Conservation (phyloP, 2,888 invertebrate genomes). For the Xanthorhoe spadicearia region DNA sequence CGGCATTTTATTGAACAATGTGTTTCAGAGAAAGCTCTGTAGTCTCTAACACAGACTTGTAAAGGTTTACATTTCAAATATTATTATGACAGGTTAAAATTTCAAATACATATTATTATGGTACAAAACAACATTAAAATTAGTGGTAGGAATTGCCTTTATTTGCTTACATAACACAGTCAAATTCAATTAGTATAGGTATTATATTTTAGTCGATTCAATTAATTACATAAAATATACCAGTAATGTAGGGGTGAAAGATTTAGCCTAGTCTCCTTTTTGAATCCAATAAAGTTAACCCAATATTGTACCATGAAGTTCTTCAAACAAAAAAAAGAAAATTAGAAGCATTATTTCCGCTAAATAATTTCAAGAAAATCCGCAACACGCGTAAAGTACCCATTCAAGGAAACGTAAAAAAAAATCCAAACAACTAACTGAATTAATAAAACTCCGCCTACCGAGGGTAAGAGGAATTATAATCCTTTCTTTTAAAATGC, state of each 20-base stretch:
- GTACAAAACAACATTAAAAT: too few species aligned
- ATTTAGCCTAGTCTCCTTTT: background rate
- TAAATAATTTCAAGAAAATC: slow-evolving; percentile 34
- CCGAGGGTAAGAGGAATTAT: slow-evolving; percentile 72
- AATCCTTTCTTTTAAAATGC: slow-evolving; percentile 85
- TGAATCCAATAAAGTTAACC: background rate
- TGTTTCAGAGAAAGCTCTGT: slow-evolving; percentile 18
- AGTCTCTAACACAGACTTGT: slow-evolving; percentile 7
- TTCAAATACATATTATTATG: too few species aligned
- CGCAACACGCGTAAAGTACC: slow-evolving; percentile 36
- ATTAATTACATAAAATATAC: too few species aligned
- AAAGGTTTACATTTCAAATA: background rate
- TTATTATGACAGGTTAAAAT: too few species aligned
- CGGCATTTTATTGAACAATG: slow-evolving; percentile 22
- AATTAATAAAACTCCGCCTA: slow-evolving; percentile 78
- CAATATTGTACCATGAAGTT: background rate
- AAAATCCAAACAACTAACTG: slow-evolving; percentile 65
- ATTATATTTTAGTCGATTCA: too few species aligned
- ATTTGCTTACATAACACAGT: too few species aligned
- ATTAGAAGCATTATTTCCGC: slow-evolving; percentile 27
- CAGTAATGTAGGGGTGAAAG: too few species aligned
- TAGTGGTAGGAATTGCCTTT: too few species aligned
- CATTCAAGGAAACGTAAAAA: slow-evolving; percentile 50
- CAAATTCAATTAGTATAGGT: too few species aligned
- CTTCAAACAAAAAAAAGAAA: slow-evolving; percentile 8